phyloP scores from a whole-genome alignment of 1,140 invertebrate species.

The Drosophila sturtevanti region DNA sequence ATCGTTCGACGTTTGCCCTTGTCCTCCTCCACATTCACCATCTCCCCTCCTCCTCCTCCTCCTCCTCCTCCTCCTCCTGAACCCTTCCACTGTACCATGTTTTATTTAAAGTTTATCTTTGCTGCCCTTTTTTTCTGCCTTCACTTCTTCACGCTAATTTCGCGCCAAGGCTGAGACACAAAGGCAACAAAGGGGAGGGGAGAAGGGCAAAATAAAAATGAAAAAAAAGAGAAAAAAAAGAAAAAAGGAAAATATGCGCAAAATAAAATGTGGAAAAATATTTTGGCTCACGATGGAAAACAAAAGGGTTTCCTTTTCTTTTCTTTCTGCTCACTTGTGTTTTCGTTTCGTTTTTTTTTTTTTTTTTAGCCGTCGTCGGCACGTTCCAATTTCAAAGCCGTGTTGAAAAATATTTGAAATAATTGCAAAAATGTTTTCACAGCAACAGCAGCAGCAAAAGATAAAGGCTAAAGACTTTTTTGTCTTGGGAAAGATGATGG shows the following conservation, averaged over 20 bases:
- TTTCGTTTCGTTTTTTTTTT: background rate
- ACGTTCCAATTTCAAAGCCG: constrained; percentile 72
- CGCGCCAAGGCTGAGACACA: constrained; percentile 55
- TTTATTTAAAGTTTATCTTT: constrained; percentile 81
- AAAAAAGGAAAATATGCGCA: constrained; percentile 56
- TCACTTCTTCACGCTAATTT: constrained; percentile 68
- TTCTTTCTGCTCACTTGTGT: constrained; percentile 1
- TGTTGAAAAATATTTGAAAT: constrained; percentile 81
- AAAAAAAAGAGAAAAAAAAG: background rate
- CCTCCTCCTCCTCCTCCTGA: background rate
- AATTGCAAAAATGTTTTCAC: constrained; percentile 73
- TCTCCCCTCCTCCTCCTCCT: background rate
- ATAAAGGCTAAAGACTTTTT: background rate
- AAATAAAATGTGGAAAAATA: constrained; percentile 80
- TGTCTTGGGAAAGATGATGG: background rate
- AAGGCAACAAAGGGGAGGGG: background rate
- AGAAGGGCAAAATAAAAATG: too few species aligned
- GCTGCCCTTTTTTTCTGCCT: constrained; percentile 33
- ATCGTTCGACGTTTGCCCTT: constrained; percentile 60
- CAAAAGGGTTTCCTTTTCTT: constrained; percentile 43
- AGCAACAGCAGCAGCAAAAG: background rate
- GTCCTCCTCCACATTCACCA: constrained; percentile 1
- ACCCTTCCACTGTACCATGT: constrained; percentile 58
- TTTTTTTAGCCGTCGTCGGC: constrained; percentile 46
- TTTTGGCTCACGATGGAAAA: constrained; percentile 62